Base-by-base conservation (phyloP, 2,797 vertebrate genomes). In the Loris lydekkerianus region DNA sequence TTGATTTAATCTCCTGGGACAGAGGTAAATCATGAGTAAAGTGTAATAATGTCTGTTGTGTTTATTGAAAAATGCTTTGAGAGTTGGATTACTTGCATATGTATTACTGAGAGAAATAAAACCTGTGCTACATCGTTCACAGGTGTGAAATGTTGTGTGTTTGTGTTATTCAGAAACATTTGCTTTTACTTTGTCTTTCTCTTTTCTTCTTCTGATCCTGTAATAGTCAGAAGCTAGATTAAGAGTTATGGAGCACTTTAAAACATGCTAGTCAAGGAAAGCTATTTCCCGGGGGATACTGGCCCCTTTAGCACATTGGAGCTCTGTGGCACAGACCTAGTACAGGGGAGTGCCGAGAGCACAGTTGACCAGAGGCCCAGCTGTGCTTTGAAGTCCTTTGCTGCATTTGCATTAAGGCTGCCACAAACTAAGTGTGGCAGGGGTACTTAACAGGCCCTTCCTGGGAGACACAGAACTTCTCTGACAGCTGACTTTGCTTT, bases 61-160 rank as follows among this genome's bases (percentile, higher is more conserved):
- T 58, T 86, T 94, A 86, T 91, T 40, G 49, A 1, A 31, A 85
- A 89, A 95, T 95, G 69, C 37, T 69, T 86, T 93, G 61, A 92
- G 61, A 63, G 34, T 86, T 63, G 65, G 65, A 11, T 72, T 89
- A 37, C 43, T 91, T 94, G 18, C 37, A 34, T 76, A 63, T 88
- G 76, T 93, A 89, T 20, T 69, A 49, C 25, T 87, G 43, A 89
- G 69, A 95, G 78, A 97, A 97, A 97, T 94, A 97, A 96, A 97
- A 78, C 72, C 78, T 86, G 93, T 88, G 75, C 15, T 90, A 9
- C 5, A 2, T 92, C 94, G 49, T 95, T 97, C 85, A 65, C 13
- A 87, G 29, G 29, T 70, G 5, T 93, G 85, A 86, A 69, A 78
- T 61, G 60, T 80, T 86, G 73, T 85, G 85, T 5, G 23, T 96